Conservation (phyloP, 2,113 vertebrate genomes). For the Panthera uncia region DNA sequence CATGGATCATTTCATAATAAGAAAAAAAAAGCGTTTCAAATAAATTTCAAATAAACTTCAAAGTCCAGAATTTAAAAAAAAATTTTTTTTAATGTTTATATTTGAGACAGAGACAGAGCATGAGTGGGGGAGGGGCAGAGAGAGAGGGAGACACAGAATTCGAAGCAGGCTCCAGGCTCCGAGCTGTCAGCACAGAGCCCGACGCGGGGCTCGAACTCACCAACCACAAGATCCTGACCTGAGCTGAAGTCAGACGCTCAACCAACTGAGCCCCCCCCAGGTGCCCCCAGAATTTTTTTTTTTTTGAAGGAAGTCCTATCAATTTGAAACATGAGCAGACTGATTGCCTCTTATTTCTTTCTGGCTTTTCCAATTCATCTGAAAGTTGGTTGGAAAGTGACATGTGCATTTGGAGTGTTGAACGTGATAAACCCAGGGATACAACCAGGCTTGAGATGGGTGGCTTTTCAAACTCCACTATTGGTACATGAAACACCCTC, state of each 20-base stretch:
- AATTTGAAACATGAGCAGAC: background rate
- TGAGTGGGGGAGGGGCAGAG: no score
- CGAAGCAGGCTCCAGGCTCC: no score
- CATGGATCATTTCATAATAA: background rate
- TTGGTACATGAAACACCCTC: background rate
- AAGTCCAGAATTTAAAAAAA: background rate
- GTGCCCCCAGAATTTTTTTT: no score
- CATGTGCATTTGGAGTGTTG: background rate
- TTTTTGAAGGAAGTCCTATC: background rate
- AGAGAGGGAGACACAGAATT: no score
- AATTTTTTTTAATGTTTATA: background rate
- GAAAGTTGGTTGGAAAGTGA: background rate
- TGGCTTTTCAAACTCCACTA: background rate
- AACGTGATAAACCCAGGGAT: background rate
- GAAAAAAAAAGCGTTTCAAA: background rate
- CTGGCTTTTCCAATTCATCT: background rate
- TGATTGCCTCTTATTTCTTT: background rate
- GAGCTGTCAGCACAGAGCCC: no score
- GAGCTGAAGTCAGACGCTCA: no score
- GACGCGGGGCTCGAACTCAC: rapidly evolving
- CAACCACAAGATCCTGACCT: no score
- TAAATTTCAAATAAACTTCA: background rate
- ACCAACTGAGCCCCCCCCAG: no score
- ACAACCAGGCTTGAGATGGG: background rate
- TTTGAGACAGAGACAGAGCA: no score